Percentiles rank a stretch among this genome's conserved stretches.
Conservation (phyloP, 2,113 vertebrate species). For the Naja naja region DNA sequence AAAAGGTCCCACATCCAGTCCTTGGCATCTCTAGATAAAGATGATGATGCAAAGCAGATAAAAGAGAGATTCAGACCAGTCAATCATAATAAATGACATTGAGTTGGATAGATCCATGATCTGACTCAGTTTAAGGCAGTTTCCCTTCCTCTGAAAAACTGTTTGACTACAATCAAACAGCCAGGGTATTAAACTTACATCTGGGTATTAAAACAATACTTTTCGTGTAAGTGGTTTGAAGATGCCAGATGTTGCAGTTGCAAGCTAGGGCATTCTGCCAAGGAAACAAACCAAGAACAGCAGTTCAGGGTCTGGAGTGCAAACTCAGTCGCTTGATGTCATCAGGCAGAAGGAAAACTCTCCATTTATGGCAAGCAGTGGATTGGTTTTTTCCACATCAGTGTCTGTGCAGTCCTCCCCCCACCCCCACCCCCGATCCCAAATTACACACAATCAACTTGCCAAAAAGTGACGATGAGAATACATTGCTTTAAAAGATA, state of each 20-base stretch:
- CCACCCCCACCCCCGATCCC: neutral
- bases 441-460: neutral
- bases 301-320: neutral
- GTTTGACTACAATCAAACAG: neutral
- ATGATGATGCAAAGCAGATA: neutral
- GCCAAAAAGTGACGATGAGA: neutral
- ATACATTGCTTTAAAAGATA: neutral
- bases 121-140: neutral
- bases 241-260: neutral
- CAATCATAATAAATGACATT: neutral
- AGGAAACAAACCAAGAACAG: neutral
- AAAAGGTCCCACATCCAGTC: neutral
- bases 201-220: neutral
- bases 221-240: neutral
- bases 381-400: neutral
- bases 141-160: neutral
- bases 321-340: neutral
- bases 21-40: neutral
- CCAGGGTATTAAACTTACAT: neutral
- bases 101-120: too few relatives aligned
- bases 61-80: too few relatives aligned
- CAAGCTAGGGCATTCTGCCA: neutral
- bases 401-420: neutral
- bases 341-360: neutral
- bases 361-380: constrained; percentile 24